phyloP scores from a whole-genome alignment of 2,797 vertebrate species.

The Ctenochaetus hawaiiensis region DNA sequence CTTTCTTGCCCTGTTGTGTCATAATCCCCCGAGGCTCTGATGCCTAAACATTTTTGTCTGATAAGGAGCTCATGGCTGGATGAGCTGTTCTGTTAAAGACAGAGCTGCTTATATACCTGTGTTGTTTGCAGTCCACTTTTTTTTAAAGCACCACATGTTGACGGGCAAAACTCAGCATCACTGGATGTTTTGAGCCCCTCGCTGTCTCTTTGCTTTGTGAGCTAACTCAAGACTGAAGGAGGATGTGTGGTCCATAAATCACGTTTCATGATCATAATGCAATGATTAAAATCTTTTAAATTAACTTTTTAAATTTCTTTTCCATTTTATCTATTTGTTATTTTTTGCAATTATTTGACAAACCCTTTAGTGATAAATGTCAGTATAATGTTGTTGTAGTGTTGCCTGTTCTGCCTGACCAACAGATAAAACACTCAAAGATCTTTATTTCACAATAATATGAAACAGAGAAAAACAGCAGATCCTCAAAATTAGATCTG shows the following conservation, averaged over 20 bases:
- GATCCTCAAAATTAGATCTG: no score
- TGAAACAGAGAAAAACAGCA: no score
- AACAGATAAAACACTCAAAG: no score
- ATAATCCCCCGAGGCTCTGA: slow-evolving; percentile 9
- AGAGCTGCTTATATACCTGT: slow-evolving; percentile 11
- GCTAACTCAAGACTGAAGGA: no score
- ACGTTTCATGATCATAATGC: no score
- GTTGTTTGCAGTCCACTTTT: neutral
- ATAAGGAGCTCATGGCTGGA: neutral
- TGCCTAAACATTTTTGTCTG: neutral
- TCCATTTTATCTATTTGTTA: no score
- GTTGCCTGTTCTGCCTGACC: no score
- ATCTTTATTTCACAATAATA: no score
- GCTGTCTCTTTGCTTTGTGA: neutral
- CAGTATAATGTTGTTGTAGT: no score
- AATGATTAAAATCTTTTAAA: neutral
- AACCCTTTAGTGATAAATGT: no score
- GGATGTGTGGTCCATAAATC: no score
- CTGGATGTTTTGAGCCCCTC: neutral
- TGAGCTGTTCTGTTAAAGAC: slow-evolving; percentile 42
- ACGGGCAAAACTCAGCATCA: neutral
- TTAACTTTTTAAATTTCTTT: neutral
- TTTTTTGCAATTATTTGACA: no score
- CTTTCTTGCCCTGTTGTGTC: neutral
- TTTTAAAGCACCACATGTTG: neutral